These are phyloP conservation scores for Drosophila ohnishii DNA, from an alignment of 1,140 invertebrate species.

Conservation along the genomic window DNA sequence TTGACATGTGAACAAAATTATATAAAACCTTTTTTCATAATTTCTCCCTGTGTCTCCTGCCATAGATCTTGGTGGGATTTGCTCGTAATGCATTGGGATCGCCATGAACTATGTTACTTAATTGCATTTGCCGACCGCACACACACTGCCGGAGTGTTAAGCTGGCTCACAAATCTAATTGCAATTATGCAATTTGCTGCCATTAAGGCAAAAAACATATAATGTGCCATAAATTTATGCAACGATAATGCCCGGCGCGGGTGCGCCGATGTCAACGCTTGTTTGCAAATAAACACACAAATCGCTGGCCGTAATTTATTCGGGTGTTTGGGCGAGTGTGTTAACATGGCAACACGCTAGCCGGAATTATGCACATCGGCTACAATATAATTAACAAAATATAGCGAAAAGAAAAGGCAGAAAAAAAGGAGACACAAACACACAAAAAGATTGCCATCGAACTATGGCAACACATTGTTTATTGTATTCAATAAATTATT, in stretches of 20 bases:
- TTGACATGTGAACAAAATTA: neutral
- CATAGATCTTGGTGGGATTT: slow-evolving; percentile 32
- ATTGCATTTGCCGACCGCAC: slow-evolving; percentile 52
- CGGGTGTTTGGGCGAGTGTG: slow-evolving; percentile 14
- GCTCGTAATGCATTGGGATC: slow-evolving; percentile 23
- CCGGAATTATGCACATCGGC: slow-evolving; percentile 35
- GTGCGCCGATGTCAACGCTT: slow-evolving; percentile 47
- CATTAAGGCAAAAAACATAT: slow-evolving; percentile 52
- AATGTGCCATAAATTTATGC: slow-evolving; percentile 66
- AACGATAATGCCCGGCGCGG: slow-evolving; percentile 51
- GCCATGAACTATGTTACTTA: slow-evolving; percentile 28
- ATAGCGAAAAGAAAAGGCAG: slow-evolving; percentile 22
- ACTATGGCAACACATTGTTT: slow-evolving; percentile 66
- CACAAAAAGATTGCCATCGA: slow-evolving; percentile 33
- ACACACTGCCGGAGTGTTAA: slow-evolving; percentile 11
- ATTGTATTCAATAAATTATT: slow-evolving; percentile 57
- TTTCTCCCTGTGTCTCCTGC: slow-evolving; percentile 20
- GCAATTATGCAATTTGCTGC: slow-evolving; percentile 77
- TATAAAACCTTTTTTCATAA: neutral
- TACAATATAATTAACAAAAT: slow-evolving; percentile 50
- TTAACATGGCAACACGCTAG: slow-evolving; percentile 60
- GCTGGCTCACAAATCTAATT: slow-evolving; percentile 70
- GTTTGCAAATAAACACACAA: slow-evolving; percentile 79
- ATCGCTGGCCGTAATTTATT: slow-evolving; percentile 68
- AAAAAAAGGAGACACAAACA: slow-evolving; percentile 37